Percentiles rank a stretch among this genome's conserved stretches.
Conservation (phyloP, 2,113 vertebrate genomes). For the Pungitius pungitius region DNA sequence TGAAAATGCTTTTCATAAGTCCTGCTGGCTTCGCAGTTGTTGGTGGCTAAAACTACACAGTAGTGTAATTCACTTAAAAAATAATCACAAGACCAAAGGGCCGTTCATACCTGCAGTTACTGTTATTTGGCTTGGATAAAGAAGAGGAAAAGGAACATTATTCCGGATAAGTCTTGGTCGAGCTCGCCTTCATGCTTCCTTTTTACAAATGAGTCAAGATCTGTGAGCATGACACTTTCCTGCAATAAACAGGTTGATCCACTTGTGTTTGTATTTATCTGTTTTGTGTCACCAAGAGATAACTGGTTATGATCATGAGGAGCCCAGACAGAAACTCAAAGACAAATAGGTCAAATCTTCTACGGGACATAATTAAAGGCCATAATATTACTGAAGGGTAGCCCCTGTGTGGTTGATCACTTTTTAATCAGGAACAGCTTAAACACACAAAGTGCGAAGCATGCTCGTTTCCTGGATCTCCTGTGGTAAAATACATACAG, state of each 20-base stretch:
- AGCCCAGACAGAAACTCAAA: not conserved
- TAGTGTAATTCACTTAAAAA: not conserved
- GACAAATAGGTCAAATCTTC: not conserved
- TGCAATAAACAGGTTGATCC: not conserved
- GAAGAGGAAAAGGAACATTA: not conserved
- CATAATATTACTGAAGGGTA: not conserved
- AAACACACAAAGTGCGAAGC: not conserved
- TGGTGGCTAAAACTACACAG: not conserved
- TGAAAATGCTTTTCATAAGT: not conserved
- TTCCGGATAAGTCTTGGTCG: not conserved
- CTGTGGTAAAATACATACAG: not conserved
- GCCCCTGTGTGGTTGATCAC: no score
- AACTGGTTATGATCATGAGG: not conserved
- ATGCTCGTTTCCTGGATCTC: not conserved
- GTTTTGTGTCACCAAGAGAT: not conserved
- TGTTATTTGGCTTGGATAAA: not conserved
- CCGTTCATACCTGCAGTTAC: not conserved
- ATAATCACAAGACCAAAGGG: not conserved
- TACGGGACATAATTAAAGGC: not conserved
- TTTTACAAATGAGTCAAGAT: not conserved
- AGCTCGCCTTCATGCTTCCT: not conserved
- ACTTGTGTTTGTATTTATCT: not conserved
- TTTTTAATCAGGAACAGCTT: not conserved
- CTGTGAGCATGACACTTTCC: not conserved
- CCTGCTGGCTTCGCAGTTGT: not conserved